Base-by-base conservation (phyloP, 2,888 invertebrate genomes). In the Sphaeridia pumilis region DNA sequence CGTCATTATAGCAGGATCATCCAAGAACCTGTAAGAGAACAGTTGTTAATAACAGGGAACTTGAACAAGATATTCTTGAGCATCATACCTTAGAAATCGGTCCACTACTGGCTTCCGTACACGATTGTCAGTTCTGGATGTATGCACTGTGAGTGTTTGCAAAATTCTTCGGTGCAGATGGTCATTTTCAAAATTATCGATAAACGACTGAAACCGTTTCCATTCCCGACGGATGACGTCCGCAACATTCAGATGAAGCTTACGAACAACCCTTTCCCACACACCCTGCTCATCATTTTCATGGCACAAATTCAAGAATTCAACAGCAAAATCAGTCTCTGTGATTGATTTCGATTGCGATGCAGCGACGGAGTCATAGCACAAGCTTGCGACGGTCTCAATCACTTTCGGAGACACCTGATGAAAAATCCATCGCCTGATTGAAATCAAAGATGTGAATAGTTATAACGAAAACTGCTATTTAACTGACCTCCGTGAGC, bases 251-350 rank as follows among this genome's bases (percentile, higher is more conserved):
- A 79, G 71, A 17, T 76, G 72, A 38, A 82, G 72, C 62, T 77
- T 74, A 49, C 75, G 74, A 3, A 77, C 70, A 41, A 84, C 75
- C 57, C 76, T 80, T 45, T 76, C 69, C 90, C 90, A 92, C 38
- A 85, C 73, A 64, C 78, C 74, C 4, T 75, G 73, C 59, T 76
- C 74, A 25, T 75, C 72, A 31, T 22, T 72, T 71, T 24, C 75
- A 72, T 73, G 67, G 43, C 68, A 65, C 35, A 61, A 48, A 31
- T 60, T 48, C 46, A 64, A 28, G 38, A 58, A 48, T 27, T 54
- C 49, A 21, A 55, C 28, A 5, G 55, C 53, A 1, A 54, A 25
- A 10, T 49, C 46, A 21, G 45, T 50, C 12, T 38, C 25, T 1
- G 25, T 42, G 10, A 27, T 27, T 3, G 27, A 20, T 3, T 41